Conservation (phyloP, 92 coral and sea anemone genomes). For the Porites rus region DNA sequence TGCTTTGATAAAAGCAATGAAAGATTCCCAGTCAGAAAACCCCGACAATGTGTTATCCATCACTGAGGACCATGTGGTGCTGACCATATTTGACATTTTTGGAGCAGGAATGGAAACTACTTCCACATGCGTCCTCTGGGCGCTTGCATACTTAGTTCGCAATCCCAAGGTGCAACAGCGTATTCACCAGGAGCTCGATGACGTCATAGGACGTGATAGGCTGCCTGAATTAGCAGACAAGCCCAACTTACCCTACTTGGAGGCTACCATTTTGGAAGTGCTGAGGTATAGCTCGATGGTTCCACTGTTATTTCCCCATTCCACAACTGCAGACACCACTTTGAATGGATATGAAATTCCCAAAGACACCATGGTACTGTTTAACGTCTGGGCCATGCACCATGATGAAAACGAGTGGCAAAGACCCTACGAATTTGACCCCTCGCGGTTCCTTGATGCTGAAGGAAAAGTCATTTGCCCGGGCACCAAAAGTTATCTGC, state of each 20-base stretch:
- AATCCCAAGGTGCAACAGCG: slow-evolving; percentile 86
- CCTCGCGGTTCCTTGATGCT: slow-evolving; percentile 84
- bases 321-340: slow-evolving; percentile 88
- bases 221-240: slow-evolving; percentile 87
- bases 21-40: slow-evolving; percentile 59
- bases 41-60: slow-evolving; percentile 53
- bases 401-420: slow-evolving; percentile 91
- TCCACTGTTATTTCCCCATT: slow-evolving; percentile 95
- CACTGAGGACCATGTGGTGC: slow-evolving; percentile 87
- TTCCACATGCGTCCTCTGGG: slow-evolving; percentile 90
- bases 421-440: slow-evolving; percentile 86
- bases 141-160: slow-evolving; percentile 84
- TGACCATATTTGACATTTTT: slow-evolving; percentile 89
- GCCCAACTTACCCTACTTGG: slow-evolving; percentile 79
- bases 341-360: slow-evolving; percentile 85
- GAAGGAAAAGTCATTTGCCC: slow-evolving; percentile 88
- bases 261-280: slow-evolving; percentile 91
- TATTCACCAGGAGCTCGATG: slow-evolving; percentile 85
- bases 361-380: slow-evolving; percentile 84
- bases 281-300: slow-evolving; percentile 90
- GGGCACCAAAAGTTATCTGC: slow-evolving; percentile 90
- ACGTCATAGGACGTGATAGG: slow-evolving; percentile 84
- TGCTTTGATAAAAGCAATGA: slow-evolving; percentile 83
- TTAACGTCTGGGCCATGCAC: slow-evolving; percentile 96
- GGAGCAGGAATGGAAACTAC: slow-evolving; percentile 97